A percentile compares a stretch with the other conserved stretches of the same genome.
phyloP scores from a whole-genome alignment of 2,888 invertebrate species.

The Papilio demoleus region DNA sequence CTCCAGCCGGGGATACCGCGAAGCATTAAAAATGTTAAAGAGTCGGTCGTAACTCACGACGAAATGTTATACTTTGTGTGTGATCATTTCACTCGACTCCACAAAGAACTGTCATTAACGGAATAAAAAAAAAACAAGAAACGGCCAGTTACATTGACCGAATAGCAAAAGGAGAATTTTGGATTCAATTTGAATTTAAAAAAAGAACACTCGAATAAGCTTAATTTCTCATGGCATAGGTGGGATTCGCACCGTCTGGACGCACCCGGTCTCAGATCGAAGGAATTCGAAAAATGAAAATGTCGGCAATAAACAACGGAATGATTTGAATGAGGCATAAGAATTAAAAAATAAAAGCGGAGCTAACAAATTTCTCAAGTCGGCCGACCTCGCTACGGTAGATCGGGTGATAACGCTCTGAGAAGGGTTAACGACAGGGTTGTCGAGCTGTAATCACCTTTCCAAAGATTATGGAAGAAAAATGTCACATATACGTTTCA shows the following conservation, averaged over 20 bases:
- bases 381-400: conserved; percentile 60
- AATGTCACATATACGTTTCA: background rate
- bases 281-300: conserved; percentile 82
- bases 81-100: conserved; percentile 62
- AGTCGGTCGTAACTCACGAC: conserved; percentile 61
- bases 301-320: conserved; percentile 81
- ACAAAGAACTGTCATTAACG: conserved; percentile 51
- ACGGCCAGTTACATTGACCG: conserved; percentile 78
- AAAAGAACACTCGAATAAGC: conserved; percentile 62
- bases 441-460: conserved; percentile 28
- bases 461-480: conserved; percentile 18
- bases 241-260: conserved; percentile 71
- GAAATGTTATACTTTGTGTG: conserved; percentile 62
- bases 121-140: conserved; percentile 63
- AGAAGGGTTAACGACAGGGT: conserved; percentile 64
- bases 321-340: conserved; percentile 80
- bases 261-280: conserved; percentile 54
- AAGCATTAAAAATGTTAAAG: conserved; percentile 69
- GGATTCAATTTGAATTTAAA: conserved; percentile 73
- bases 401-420: conserved; percentile 73
- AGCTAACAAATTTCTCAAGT: conserved; percentile 77
- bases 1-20: conserved; percentile 61
- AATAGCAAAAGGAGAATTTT: conserved; percentile 67
- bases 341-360: conserved; percentile 73
- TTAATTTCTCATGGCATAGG: conserved; percentile 79